Evolutionary conservation across 1,140 invertebrate genomes (phyloP).

Genomic region (Trachymyrmex septentrionalis): DNA sequence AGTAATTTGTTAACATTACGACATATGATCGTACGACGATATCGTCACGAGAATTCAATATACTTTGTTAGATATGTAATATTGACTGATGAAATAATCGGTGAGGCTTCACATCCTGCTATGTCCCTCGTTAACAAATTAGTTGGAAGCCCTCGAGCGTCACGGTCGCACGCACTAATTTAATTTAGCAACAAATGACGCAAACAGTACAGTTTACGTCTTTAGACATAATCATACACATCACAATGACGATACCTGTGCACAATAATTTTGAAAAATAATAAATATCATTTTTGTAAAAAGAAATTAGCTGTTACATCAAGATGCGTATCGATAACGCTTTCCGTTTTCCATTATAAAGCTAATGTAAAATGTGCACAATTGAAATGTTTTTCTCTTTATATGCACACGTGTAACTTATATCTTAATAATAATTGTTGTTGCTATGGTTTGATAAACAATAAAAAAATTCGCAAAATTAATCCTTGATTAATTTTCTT

Average conservation of each 20-base stretch:
- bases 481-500: no score
- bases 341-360: background rate
- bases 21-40: slow-evolving; percentile 1
- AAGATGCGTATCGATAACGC: background rate
- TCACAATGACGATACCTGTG: background rate
- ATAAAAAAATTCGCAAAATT: no score
- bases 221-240: background rate
- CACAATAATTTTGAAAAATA: slow-evolving; percentile 21
- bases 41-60: slow-evolving; percentile 5
- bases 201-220: slow-evolving; percentile 1
- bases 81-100: slow-evolving; percentile 46
- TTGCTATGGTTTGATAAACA: no score
- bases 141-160: slow-evolving; percentile 27
- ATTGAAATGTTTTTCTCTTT: background rate
- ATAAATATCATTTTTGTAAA: background rate
- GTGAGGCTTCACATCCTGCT: slow-evolving; percentile 64
- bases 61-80: slow-evolving; percentile 19
- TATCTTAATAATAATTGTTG: no score
- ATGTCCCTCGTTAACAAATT: slow-evolving; percentile 55
- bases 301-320: background rate
- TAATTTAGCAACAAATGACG: slow-evolving; percentile 45
- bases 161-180: slow-evolving; percentile 40
- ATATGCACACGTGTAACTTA: no score
- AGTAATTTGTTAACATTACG: background rate
- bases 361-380: background rate